These are phyloP conservation scores for Oreochromis aureus DNA, from an alignment of 2,113 vertebrate genomes.

Conservation along the genomic window DNA sequence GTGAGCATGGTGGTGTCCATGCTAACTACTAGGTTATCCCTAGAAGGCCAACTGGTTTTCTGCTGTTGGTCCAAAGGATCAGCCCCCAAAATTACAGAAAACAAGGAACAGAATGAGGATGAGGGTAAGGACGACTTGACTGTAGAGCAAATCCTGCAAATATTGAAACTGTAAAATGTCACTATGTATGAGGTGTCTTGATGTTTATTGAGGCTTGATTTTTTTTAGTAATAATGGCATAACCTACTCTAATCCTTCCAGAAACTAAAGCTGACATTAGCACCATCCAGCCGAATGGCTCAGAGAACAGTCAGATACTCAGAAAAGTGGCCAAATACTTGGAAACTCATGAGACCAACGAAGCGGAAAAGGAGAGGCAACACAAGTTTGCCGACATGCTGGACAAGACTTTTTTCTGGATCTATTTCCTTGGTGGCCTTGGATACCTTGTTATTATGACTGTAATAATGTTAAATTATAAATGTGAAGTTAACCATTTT, in stretches of 20 bases:
- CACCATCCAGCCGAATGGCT: background rate
- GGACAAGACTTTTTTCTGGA: conserved; percentile 53
- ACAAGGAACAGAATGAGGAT: background rate
- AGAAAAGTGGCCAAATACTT: conserved; percentile 46
- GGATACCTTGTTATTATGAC: conserved; percentile 24
- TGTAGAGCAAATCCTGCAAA: background rate
- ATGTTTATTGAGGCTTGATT: background rate
- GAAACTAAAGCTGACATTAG: conserved; percentile 20
- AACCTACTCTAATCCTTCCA: background rate
- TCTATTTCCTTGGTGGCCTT: conserved; percentile 15
- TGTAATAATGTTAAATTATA: background rate
- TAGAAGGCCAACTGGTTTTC: conserved; percentile 28
- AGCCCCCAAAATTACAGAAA: background rate
- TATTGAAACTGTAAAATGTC: background rate
- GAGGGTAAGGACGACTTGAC: conserved; percentile 17
- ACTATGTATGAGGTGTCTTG: background rate
- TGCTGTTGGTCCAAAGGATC: background rate
- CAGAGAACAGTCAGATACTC: conserved; percentile 4
- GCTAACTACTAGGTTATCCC: conserved; percentile 51
- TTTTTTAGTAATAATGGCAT: background rate
- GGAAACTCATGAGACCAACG: conserved; percentile 6
- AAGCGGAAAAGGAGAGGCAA: background rate
- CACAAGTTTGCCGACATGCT: conserved; percentile 22
- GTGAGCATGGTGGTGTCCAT: conserved; percentile 67
- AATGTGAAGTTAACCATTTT: conserved; percentile 43